Conservation (phyloP, 2,888 invertebrate species). For the Drosophila quinaria region DNA sequence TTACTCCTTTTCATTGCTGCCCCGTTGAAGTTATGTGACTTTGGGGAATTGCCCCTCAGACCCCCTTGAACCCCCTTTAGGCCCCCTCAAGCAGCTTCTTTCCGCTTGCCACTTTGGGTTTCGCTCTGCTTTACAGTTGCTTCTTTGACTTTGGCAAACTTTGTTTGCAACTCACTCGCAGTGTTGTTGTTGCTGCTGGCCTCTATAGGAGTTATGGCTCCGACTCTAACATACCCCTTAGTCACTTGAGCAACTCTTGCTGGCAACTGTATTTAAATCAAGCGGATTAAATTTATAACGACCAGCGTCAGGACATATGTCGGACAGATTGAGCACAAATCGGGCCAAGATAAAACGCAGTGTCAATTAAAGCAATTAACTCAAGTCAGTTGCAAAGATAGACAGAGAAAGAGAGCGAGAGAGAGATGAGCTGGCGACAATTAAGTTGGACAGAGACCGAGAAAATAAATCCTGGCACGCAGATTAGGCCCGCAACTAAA, state of each 20-base stretch:
- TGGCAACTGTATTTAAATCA: constrained; percentile 48
- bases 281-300: constrained; percentile 18
- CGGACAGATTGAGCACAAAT: constrained; percentile 24
- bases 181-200: constrained; percentile 14
- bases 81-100: constrained; percentile 9
- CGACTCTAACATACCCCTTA: constrained; percentile 32
- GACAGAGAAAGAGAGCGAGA: background rate
- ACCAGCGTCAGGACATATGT: background rate
- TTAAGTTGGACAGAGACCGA: constrained; percentile 10
- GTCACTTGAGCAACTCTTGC: constrained; percentile 66
- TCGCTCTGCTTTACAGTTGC: constrained; percentile 58
- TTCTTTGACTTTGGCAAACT: constrained; percentile 76
- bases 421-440: constrained; percentile 22
- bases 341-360: constrained; percentile 20
- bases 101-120: constrained; percentile 60
- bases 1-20: constrained; percentile 62
- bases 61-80: background rate
- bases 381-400: constrained; percentile 6
- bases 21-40: constrained; percentile 75
- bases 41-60: constrained; percentile 67
- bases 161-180: constrained; percentile 65
- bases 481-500: constrained; percentile 53
- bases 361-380: constrained; percentile 67
- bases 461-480: constrained; percentile 11
- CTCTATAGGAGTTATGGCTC: constrained; percentile 64